These are phyloP conservation scores for Calephelis nemesis DNA, from an alignment of 1,140 invertebrate species.

Conservation along the genomic window DNA sequence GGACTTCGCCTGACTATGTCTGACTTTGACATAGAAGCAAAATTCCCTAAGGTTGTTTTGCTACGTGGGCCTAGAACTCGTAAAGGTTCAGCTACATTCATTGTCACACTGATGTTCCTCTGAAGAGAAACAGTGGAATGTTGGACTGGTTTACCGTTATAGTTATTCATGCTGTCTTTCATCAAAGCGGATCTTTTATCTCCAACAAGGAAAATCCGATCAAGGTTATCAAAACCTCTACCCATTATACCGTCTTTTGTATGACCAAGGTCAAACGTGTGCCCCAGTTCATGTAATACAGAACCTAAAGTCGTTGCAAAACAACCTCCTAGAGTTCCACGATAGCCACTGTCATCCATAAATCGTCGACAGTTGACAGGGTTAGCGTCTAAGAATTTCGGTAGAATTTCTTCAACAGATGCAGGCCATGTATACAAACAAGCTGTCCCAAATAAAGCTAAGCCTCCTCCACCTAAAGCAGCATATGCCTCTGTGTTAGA, in stretches of 20 bases:
- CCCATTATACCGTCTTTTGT: slow-evolving; percentile 95
- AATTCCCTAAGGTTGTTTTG: slow-evolving; percentile 77
- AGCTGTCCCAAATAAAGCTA: slow-evolving; percentile 94
- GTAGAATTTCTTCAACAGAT: slow-evolving; percentile 83
- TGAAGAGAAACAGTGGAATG: slow-evolving; percentile 72
- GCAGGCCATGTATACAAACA: slow-evolving; percentile 95
- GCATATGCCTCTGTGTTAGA: slow-evolving; percentile 90
- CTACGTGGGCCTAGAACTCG: slow-evolving; percentile 72
- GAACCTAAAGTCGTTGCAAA: slow-evolving; percentile 95
- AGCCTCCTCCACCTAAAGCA: slow-evolving; percentile 92
- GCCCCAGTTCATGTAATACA: slow-evolving; percentile 96
- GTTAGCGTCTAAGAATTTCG: slow-evolving; percentile 78
- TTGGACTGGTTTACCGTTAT: slow-evolving; percentile 68
- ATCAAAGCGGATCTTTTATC: slow-evolving; percentile 67
- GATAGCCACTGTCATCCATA: slow-evolving; percentile 94
- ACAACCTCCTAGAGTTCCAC: slow-evolving; percentile 91
- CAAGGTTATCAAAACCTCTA: slow-evolving; percentile 93
- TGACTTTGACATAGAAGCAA: slow-evolving; percentile 73
- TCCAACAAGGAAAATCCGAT: slow-evolving; percentile 84
- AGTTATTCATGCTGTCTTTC: slow-evolving; percentile 77
- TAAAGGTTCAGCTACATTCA: slow-evolving; percentile 74
- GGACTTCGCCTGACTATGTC: slow-evolving; percentile 75
- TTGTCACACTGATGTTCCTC: slow-evolving; percentile 75
- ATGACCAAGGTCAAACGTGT: slow-evolving; percentile 96
- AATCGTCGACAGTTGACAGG: slow-evolving; percentile 84